Percentiles rank a stretch among this genome's conserved stretches.
phyloP scores from a whole-genome alignment of 2,113 vertebrate species.

The Carassius gibelio region DNA sequence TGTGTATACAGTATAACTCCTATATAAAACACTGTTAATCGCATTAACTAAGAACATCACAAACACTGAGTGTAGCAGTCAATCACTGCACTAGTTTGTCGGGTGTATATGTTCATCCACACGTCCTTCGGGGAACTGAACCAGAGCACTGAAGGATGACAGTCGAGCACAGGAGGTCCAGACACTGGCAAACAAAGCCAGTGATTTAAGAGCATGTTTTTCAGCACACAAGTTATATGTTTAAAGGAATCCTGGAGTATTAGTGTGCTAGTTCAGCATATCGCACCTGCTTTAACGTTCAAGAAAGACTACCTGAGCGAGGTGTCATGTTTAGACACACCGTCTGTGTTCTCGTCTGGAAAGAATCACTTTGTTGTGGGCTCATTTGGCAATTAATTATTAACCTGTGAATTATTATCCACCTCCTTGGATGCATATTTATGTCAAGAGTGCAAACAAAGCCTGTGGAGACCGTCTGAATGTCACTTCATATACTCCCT shows the following conservation, averaged over 20 bases:
- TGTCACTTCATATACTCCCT: conserved; percentile 5
- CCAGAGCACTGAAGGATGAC: background rate
- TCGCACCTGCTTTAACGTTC: conserved; percentile 36
- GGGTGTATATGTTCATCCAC: background rate
- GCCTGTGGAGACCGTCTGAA: conserved; percentile 4
- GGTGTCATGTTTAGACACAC: conserved; percentile 65
- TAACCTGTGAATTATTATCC: conserved; percentile 70
- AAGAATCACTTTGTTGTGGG: conserved; percentile 67
- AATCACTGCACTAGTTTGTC: background rate
- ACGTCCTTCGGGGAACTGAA: background rate
- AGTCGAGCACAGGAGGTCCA: background rate
- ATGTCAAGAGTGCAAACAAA: conserved; percentile 50
- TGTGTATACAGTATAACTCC: background rate
- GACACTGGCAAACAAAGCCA: background rate
- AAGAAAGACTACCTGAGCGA: conserved; percentile 59
- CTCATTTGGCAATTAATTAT: conserved; percentile 72
- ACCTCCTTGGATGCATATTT: conserved; percentile 69
- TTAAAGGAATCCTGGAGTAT: background rate
- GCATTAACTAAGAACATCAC: background rate
- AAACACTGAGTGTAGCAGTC: background rate
- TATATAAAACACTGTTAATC: background rate
- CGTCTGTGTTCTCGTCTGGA: conserved; percentile 53
- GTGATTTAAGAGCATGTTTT: background rate
- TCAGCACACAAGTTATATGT: background rate
- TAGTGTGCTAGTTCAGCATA: background rate